A percentile compares a stretch with the other conserved stretches of the same genome.
phyloP scores from a whole-genome alignment of 2,888 invertebrate species.

The Xanthia togata region DNA sequence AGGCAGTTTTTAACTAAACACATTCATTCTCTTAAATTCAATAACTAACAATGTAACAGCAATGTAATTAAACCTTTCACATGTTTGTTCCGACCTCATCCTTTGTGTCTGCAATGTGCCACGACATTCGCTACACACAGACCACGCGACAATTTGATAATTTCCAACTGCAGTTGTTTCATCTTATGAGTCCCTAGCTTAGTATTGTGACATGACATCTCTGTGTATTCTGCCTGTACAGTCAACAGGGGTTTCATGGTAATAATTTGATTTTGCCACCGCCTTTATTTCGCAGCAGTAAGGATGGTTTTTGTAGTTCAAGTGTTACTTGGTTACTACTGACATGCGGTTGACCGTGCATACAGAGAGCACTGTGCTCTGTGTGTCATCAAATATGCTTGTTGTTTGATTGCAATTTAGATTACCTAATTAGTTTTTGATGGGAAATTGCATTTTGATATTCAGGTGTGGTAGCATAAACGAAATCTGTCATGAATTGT shows the following conservation, averaged over 20 bases:
- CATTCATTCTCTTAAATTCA: background rate
- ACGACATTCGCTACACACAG: background rate
- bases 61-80: slow-evolving; percentile 7
- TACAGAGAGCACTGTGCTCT: background rate
- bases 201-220: slow-evolving; percentile 14
- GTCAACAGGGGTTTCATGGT: too few species aligned
- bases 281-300: slow-evolving; percentile 13
- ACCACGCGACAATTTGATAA: slow-evolving; percentile 35
- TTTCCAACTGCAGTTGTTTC: slow-evolving; percentile 17
- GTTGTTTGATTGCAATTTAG: slow-evolving; percentile 50
- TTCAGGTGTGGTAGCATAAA: background rate
- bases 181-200: slow-evolving; percentile 34
- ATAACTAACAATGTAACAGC: background rate
- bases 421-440: slow-evolving; percentile 43
- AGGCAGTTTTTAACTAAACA: background rate
- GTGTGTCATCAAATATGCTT: slow-evolving; percentile 44
- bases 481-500: background rate
- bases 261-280: background rate
- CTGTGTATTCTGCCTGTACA: background rate
- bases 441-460: slow-evolving; percentile 10
- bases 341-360: slow-evolving; percentile 13
- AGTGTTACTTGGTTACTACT: background rate
- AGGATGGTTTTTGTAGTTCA: background rate
- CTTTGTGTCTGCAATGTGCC: background rate
- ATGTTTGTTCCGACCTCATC: background rate